Percentiles rank a stretch among this genome's conserved stretches.
Conservation (phyloP, 2,888 invertebrate genomes). For the Gerris lacustris region DNA sequence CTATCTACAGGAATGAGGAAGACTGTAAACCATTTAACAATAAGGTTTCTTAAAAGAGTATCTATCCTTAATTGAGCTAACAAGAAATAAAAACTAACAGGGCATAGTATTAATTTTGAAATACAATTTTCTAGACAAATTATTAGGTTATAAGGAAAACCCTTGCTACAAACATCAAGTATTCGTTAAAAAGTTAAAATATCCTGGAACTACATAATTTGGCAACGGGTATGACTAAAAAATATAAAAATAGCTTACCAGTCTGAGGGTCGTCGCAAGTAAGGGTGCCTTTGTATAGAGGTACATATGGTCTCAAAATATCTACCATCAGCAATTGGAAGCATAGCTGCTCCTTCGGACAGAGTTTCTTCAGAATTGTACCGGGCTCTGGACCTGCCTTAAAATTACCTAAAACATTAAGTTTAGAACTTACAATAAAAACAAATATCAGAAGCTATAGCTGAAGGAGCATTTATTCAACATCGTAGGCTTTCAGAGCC, state of each 20-base stretch:
- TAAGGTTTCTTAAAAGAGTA: no score
- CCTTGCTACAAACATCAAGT: no score
- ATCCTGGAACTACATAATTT: no score
- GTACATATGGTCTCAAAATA: conserved; percentile 74
- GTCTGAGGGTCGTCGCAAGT: conserved; percentile 65
- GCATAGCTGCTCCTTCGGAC: conserved; percentile 78
- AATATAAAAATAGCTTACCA: conserved; percentile 1
- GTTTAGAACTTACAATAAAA: background rate
- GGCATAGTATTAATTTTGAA: no score
- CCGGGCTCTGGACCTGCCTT: conserved; percentile 86
- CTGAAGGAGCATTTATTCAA: background rate
- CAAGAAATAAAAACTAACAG: no score
- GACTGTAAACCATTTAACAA: no score
- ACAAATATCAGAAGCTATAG: background rate
- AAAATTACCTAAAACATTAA: conserved; percentile 56
- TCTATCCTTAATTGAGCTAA: no score
- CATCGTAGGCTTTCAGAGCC: no score
- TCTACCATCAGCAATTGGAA: conserved; percentile 82
- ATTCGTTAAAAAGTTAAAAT: no score
- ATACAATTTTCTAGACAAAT: no score
- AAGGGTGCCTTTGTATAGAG: conserved; percentile 82
- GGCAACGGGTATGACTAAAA: background rate
- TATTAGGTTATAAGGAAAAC: no score
- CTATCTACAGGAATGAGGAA: no score
- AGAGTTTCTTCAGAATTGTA: conserved; percentile 84